A percentile compares a stretch with the other conserved stretches of the same genome.
phyloP scores from a whole-genome alignment of 1,140 invertebrate genomes.

The Drosophila lowei region DNA sequence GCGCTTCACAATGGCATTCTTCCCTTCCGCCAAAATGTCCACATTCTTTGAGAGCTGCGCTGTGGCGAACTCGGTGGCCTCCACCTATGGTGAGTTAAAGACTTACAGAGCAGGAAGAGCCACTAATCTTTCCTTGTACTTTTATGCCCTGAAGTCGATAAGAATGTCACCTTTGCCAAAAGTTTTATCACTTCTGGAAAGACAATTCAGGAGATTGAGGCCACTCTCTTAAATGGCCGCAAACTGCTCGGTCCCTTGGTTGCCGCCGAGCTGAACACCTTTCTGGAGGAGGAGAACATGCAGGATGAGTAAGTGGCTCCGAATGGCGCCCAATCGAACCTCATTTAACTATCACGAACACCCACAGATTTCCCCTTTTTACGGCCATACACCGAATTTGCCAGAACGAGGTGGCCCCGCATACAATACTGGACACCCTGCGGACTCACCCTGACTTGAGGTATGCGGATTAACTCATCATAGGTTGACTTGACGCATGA shows the following conservation, averaged over 20 bases:
- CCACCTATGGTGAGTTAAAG: conserved; percentile 91
- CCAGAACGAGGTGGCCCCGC: conserved; percentile 88
- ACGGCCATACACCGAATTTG: conserved; percentile 96
- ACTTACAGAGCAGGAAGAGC: not conserved
- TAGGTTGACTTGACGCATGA: no score
- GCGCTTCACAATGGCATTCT: conserved; percentile 94
- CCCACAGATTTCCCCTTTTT: conserved; percentile 95
- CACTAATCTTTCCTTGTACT: not conserved
- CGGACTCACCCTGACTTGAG: conserved; percentile 97
- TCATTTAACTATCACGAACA: conserved; percentile 27
- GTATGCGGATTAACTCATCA: conserved; percentile 85
- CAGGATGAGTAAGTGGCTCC: conserved; percentile 87
- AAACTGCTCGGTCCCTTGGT: conserved; percentile 98
- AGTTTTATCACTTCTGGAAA: conserved; percentile 96
- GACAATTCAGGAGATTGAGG: conserved; percentile 94
- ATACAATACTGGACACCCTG: conserved; percentile 93
- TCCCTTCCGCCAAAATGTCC: conserved; percentile 90
- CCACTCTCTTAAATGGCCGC: conserved; percentile 98
- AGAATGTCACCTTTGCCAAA: conserved; percentile 96
- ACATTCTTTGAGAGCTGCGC: conserved; percentile 99
- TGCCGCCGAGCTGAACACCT: conserved; percentile 95
- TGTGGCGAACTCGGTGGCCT: conserved; percentile 99
- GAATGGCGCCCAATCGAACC: no score
- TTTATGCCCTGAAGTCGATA: conserved; percentile 85
- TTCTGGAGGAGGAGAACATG: conserved; percentile 92